A percentile compares a stretch with the other conserved stretches of the same genome.
phyloP scores from a whole-genome alignment of 2,113 vertebrate species.

The Daboia siamensis region DNA sequence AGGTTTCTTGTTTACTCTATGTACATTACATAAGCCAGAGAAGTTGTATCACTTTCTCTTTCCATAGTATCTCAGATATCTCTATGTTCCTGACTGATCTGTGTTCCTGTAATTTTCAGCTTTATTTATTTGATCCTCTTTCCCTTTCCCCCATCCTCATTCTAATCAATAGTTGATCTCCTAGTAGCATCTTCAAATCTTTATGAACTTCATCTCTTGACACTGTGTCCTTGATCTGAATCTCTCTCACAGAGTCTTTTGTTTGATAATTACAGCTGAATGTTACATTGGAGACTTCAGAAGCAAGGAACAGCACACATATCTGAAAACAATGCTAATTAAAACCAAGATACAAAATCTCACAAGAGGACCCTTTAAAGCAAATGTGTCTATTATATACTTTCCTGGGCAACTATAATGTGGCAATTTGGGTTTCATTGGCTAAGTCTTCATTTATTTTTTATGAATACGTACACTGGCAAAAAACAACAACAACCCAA shows the following conservation, averaged over 20 bases:
- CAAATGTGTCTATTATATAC: background rate
- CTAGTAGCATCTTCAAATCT: background rate
- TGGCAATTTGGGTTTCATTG: background rate
- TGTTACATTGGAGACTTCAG: constrained; percentile 15
- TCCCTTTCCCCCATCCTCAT: background rate
- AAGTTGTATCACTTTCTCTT: background rate
- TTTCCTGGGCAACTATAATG: constrained; percentile 1
- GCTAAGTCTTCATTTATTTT: background rate
- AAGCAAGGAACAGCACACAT: background rate
- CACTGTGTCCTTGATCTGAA: background rate
- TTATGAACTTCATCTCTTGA: background rate
- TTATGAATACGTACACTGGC: background rate
- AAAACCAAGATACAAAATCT: background rate
- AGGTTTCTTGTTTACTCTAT: background rate
- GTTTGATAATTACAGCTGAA: constrained; percentile 10
- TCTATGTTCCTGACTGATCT: background rate
- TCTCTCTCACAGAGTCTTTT: background rate
- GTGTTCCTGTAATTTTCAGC: background rate
- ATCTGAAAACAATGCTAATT: background rate
- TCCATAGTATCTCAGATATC: background rate
- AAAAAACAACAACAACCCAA: background rate
- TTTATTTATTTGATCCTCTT: background rate
- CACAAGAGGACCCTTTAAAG: background rate
- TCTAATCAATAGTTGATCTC: background rate
- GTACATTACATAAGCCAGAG: background rate